These are phyloP conservation scores for Eulemur mongoz DNA, from an alignment of 2,797 vertebrate genomes.

Conservation along the genomic window DNA sequence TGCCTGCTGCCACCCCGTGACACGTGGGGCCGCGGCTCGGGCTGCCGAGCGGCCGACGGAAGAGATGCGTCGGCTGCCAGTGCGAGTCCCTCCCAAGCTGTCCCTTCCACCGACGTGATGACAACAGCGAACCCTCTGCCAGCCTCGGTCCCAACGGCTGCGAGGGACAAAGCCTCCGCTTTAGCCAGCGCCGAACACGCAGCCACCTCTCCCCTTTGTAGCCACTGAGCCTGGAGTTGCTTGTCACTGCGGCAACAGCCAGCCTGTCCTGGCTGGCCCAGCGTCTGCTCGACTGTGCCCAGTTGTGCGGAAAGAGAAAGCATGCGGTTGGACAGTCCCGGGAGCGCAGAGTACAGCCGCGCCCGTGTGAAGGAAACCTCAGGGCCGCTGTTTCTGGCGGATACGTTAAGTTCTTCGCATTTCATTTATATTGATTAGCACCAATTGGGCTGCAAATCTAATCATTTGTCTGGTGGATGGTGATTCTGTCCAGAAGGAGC, in stretches of 20 bases:
- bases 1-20: background rate
- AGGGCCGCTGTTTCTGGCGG: background rate
- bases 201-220: background rate
- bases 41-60: background rate
- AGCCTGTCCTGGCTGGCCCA: background rate
- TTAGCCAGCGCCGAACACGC: background rate
- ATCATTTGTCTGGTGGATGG: constrained; percentile 38
- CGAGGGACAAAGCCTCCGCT: background rate
- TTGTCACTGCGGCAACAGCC: accelerated
- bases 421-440: constrained; percentile 47
- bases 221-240: background rate
- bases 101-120: background rate
- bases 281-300: background rate
- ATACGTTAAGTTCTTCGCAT: constrained; percentile 10
- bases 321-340: background rate
- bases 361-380: background rate
- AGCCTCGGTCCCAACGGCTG: background rate
- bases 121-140: background rate
- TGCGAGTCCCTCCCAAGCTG: background rate
- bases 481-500: constrained; percentile 54
- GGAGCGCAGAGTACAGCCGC: background rate
- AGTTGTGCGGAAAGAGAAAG: background rate
- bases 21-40: background rate
- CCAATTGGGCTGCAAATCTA: constrained; percentile 7
- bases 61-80: background rate